phyloP scores from a whole-genome alignment of 2,888 invertebrate species.

The Fragum sueziense region DNA sequence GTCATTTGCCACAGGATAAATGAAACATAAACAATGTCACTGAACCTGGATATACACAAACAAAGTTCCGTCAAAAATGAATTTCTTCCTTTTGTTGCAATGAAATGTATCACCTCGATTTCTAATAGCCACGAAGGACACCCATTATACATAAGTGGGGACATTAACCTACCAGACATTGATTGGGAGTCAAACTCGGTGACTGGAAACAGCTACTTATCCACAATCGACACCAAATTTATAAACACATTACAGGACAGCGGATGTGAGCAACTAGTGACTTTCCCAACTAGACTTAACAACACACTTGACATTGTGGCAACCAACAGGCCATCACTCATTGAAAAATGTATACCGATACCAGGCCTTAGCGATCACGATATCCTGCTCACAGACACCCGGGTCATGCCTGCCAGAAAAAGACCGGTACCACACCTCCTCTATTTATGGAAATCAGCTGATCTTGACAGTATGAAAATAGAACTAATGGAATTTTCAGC shows the following conservation, averaged over 20 bases:
- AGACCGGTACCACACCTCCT: constrained; percentile 13
- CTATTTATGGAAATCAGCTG: constrained; percentile 22
- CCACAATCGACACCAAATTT: background rate
- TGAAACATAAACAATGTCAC: too few relatives aligned
- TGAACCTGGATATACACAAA: too few relatives aligned
- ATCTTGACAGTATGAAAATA: constrained; percentile 13
- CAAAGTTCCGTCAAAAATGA: too few relatives aligned
- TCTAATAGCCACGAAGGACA: too few relatives aligned
- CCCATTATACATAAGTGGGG: too few relatives aligned
- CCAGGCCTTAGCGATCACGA: constrained; percentile 29
- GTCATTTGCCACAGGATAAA: too few relatives aligned
- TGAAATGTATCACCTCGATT: too few relatives aligned
- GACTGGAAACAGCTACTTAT: constrained; percentile 2
- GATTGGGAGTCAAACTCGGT: constrained; percentile 1
- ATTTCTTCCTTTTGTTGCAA: too few relatives aligned
- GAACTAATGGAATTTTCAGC: constrained; percentile 10
- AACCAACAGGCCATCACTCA: constrained; percentile 31
- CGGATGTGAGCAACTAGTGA: constrained; percentile 12
- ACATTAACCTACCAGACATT: constrained; percentile 13
- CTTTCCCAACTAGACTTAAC: constrained; percentile 18
- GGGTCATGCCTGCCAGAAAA: background rate
- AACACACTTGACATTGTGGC: constrained; percentile 31
- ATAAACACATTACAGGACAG: background rate
- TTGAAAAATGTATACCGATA: constrained; percentile 10
- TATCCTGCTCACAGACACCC: constrained; percentile 5